phyloP scores from a whole-genome alignment of 1,140 invertebrate species.

The Whitmania pigra region DNA sequence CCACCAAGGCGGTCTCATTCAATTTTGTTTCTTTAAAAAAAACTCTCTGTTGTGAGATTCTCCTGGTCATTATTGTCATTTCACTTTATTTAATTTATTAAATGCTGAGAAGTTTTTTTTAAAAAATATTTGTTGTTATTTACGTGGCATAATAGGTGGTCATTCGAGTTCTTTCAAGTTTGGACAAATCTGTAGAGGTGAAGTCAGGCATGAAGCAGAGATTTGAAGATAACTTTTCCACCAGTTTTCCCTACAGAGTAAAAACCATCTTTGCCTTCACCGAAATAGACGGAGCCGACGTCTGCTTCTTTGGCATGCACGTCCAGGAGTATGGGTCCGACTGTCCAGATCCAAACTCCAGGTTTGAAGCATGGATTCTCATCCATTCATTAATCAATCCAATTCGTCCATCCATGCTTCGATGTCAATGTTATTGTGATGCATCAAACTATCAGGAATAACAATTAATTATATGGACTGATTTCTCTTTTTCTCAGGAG shows the following conservation, averaged over 20 bases:
- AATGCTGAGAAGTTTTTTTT: not conserved
- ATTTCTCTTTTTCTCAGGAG: conserved; percentile 42
- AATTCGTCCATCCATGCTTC: no score
- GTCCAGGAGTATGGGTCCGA: conserved; percentile 99
- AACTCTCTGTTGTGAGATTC: no score
- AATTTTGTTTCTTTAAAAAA: no score
- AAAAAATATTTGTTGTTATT: not conserved
- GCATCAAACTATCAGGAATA: not conserved
- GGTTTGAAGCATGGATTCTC: no score
- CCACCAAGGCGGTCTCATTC: no score
- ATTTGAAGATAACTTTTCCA: conserved; percentile 34
- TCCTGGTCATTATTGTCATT: no score
- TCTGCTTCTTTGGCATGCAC: conserved; percentile 99
- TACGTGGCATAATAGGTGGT: conserved; percentile 46
- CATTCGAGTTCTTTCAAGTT: conserved; percentile 90
- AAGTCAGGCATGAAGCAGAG: conserved; percentile 83
- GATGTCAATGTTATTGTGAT: not conserved
- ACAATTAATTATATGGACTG: no score
- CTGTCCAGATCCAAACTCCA: conserved; percentile 81
- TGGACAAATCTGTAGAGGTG: conserved; percentile 94
- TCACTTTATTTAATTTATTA: no score
- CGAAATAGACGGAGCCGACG: conserved; percentile 92
- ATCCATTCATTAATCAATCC: no score
- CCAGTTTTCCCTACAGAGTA: conserved; percentile 77
- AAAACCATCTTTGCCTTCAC: conserved; percentile 99